Evolutionary conservation across 2,113 vertebrate species (phyloP).

Genomic region (Protomyctophum bolini): DNA sequence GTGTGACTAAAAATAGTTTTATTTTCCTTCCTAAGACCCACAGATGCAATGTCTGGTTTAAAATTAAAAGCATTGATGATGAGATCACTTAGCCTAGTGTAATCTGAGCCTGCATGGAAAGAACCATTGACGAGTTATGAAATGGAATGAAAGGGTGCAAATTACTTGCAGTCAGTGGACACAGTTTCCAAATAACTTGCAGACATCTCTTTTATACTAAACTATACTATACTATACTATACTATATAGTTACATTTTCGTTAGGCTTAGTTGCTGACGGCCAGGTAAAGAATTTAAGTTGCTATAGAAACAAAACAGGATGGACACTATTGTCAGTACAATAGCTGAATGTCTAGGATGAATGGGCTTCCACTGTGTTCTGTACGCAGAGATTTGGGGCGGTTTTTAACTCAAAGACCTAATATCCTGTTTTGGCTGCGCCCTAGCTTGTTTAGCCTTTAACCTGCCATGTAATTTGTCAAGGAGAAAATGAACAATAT

Average conservation of each 20-base stretch:
- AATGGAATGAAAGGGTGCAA: constrained; percentile 50
- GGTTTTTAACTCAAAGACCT: constrained; percentile 51
- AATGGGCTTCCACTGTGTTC: constrained; percentile 60
- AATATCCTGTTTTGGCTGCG: constrained; percentile 73
- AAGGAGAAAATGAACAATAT: constrained; percentile 69
- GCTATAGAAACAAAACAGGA: constrained; percentile 80
- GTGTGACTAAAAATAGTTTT: constrained; percentile 27
- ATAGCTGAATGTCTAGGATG: constrained; percentile 49
- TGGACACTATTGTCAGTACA: constrained; percentile 53
- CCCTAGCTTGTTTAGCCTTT: constrained; percentile 72
- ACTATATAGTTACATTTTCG: constrained; percentile 35
- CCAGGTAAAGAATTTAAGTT: constrained; percentile 63
- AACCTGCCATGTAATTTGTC: constrained; percentile 61
- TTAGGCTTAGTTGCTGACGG: constrained; percentile 47
- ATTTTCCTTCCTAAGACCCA: constrained; percentile 27
- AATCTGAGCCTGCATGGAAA: constrained; percentile 47
- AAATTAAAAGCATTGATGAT: constrained; percentile 53
- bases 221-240: too few species aligned
- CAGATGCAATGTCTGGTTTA: constrained; percentile 39
- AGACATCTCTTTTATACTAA: constrained; percentile 64
- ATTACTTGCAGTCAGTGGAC: constrained; percentile 37
- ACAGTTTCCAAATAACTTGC: constrained; percentile 44
- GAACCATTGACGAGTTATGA: constrained; percentile 57
- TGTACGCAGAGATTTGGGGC: constrained; percentile 29
- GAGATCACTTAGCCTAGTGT: constrained; percentile 57